Evolutionary conservation across 2,797 vertebrate species (phyloP).

Genomic region (Trachurus trachurus): DNA sequence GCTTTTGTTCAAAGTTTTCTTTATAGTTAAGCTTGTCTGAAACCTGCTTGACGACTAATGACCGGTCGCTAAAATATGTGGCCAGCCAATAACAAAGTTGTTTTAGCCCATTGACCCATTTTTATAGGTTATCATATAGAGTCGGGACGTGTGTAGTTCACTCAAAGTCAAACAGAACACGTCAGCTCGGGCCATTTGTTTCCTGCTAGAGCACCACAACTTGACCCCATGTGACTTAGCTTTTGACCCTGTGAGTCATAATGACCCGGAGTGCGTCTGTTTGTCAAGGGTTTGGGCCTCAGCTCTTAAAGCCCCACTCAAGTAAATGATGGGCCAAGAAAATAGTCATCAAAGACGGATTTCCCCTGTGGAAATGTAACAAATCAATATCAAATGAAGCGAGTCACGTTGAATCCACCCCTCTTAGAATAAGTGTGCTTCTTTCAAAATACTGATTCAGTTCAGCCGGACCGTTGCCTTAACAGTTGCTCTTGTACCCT

Average conservation of each 20-base stretch:
- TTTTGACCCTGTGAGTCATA: conserved; percentile 77
- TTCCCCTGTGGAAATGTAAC: conserved; percentile 27
- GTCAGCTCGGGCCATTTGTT: conserved; percentile 47
- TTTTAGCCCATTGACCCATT: conserved; percentile 18
- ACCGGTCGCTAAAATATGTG: not conserved
- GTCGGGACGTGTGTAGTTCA: conserved; percentile 50
- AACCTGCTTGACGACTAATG: conserved; percentile 12
- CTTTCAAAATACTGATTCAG: conserved; percentile 46
- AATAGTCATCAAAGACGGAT: conserved; percentile 55
- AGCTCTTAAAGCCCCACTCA: conserved; percentile 37
- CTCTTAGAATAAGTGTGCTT: conserved; percentile 28
- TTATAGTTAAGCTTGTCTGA: conserved; percentile 17
- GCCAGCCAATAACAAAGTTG: conserved; percentile 30
- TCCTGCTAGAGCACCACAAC: conserved; percentile 49
- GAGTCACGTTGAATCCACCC: conserved; percentile 52
- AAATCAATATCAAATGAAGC: conserved; percentile 63
- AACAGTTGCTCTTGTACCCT: conserved; percentile 49
- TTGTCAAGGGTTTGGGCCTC: conserved; percentile 61
- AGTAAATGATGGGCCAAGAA: conserved; percentile 61
- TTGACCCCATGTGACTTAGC: conserved; percentile 66
- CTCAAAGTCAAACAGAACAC: conserved; percentile 44
- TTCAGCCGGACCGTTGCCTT: conserved; percentile 52
- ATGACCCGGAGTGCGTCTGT: conserved; percentile 68
- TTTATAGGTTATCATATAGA: conserved; percentile 29
- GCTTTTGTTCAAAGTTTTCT: conserved; percentile 42